phyloP scores from a whole-genome alignment of 2,113 vertebrate genomes.

The Notothenia rossii region DNA sequence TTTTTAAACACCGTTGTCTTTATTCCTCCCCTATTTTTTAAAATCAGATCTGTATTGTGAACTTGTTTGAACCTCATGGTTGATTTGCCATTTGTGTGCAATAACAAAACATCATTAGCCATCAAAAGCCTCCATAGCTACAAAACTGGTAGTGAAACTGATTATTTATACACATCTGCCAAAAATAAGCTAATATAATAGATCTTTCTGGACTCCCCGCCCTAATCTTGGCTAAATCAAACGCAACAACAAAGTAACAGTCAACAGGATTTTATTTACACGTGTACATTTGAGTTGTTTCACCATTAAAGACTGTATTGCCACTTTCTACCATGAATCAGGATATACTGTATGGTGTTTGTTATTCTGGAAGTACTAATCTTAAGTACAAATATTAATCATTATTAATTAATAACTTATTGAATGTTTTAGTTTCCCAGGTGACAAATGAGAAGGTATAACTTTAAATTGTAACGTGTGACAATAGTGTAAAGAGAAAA shows the following conservation, averaged over 20 bases:
- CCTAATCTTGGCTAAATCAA: neutral
- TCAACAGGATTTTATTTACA: conserved; percentile 83
- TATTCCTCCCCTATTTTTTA: too few relatives aligned
- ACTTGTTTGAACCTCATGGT: too few relatives aligned
- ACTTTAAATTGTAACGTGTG: neutral
- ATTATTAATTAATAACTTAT: neutral
- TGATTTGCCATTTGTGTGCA: too few relatives aligned
- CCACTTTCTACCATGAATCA: conserved; percentile 55
- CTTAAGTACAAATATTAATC: conserved; percentile 4
- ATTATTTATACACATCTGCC: neutral
- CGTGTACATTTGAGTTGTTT: conserved; percentile 72
- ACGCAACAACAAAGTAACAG: conserved; percentile 6
- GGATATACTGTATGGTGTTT: conserved; percentile 26
- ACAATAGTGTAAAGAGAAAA: conserved; percentile 5
- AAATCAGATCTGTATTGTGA: too few relatives aligned
- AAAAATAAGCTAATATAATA: neutral
- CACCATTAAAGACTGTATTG: conserved; percentile 58
- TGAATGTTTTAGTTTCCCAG: neutral
- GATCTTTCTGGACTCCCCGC: neutral
- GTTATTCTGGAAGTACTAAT: neutral
- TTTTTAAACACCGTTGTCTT: too few relatives aligned
- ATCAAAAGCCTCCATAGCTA: neutral
- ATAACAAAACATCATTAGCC: too few relatives aligned
- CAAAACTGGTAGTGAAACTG: neutral
- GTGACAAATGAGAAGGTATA: conserved; percentile 26